phyloP scores from a whole-genome alignment of 2,113 vertebrate species.

The Leuciscus idus region DNA sequence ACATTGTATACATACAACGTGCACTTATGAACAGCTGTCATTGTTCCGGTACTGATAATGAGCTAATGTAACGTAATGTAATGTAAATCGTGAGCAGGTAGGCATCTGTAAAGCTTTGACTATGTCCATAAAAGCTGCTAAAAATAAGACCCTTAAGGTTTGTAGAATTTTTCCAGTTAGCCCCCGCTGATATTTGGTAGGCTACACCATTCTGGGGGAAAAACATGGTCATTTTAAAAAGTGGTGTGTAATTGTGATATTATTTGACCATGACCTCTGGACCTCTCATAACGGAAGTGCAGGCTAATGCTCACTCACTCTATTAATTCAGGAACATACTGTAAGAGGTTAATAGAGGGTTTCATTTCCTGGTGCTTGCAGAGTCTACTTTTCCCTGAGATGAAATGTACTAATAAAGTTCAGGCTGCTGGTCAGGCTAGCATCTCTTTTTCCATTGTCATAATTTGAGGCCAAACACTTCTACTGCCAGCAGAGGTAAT shows the following conservation, averaged over 20 bases:
- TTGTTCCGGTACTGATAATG: constrained; percentile 26
- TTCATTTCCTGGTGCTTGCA: not conserved
- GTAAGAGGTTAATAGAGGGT: not conserved
- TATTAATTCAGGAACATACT: not conserved
- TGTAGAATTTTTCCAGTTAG: not conserved
- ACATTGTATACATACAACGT: not conserved
- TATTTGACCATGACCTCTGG: constrained; percentile 2
- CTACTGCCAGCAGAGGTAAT: constrained; percentile 8
- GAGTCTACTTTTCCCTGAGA: constrained; percentile 3
- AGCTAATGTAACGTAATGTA: not conserved
- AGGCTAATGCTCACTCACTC: not conserved
- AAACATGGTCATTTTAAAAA: not conserved
- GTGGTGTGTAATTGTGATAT: not conserved
- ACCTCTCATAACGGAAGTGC: not conserved
- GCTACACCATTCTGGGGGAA: not conserved
- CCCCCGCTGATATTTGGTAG: not conserved
- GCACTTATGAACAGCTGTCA: constrained; percentile 40
- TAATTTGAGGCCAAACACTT: constrained; percentile 31
- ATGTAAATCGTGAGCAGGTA: too few species aligned
- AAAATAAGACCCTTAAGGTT: not conserved
- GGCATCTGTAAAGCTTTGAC: too few species aligned
- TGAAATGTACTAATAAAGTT: constrained; percentile 36
- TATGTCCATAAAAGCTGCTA: not conserved
- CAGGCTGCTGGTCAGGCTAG: constrained; percentile 10
- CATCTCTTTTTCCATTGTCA: not conserved